Percentiles rank a stretch among this genome's conserved stretches.
phyloP scores from a whole-genome alignment of 2,797 vertebrate genomes.

The Coreius guichenoti region DNA sequence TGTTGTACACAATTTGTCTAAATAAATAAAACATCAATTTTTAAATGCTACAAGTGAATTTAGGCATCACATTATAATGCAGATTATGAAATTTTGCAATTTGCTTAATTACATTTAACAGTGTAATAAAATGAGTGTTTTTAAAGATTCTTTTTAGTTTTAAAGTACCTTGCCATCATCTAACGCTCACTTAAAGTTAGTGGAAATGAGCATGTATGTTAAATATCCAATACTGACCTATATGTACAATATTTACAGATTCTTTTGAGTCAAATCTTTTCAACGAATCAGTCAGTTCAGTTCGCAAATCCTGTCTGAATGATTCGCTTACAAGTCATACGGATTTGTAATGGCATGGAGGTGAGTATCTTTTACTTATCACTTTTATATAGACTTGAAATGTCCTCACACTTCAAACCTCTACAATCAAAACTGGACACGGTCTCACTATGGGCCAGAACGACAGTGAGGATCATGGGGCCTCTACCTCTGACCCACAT shows the following conservation, averaged over 20 bases:
- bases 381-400: neutral
- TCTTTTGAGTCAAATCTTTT: neutral
- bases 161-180: too few relatives aligned
- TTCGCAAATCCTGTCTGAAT: neutral
- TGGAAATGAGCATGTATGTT: neutral
- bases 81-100: too few relatives aligned
- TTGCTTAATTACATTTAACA: too few relatives aligned
- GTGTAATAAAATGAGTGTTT: neutral
- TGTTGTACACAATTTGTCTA: too few relatives aligned
- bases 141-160: neutral
- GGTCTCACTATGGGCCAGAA: neutral
- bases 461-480: neutral
- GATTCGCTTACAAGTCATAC: neutral
- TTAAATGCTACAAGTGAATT: neutral
- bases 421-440: neutral
- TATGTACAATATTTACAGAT: neutral
- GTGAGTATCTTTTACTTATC: neutral
- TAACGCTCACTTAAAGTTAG: too few relatives aligned
- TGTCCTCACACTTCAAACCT: neutral
- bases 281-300: neutral
- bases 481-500: constrained; percentile 44
- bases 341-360: neutral
- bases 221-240: neutral
- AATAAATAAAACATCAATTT: neutral
- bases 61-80: neutral